Evolutionary conservation across 1,140 invertebrate species (phyloP).

Genomic region (Mactra quadrangularis): DNA sequence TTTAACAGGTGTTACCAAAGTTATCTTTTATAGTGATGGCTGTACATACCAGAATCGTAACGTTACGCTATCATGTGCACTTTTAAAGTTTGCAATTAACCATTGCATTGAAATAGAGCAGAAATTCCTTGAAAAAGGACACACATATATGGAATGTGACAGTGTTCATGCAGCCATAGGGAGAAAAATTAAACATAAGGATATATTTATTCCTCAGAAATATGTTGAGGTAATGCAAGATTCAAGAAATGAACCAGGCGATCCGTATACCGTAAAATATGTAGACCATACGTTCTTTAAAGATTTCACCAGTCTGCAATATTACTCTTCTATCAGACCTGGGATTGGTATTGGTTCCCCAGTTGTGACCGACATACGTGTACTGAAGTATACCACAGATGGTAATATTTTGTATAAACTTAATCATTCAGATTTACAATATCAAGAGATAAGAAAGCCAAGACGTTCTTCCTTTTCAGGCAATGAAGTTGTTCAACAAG

Average conservation of each 20-base stretch:
- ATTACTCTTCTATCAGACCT: no score
- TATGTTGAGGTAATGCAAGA: constrained; percentile 31
- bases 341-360: no score
- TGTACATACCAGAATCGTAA: constrained; percentile 49
- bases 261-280: constrained; percentile 31
- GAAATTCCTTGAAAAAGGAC: constrained; percentile 63
- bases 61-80: constrained; percentile 20
- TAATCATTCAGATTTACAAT: no score
- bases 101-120: constrained; percentile 55
- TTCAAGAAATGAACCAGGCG: not conserved
- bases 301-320: constrained; percentile 17
- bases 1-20: constrained; percentile 5
- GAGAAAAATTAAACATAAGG: constrained; percentile 43
- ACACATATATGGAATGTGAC: constrained; percentile 64
- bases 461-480: no score
- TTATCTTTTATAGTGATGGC: constrained; percentile 32
- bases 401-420: no score
- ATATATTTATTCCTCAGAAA: constrained; percentile 47
- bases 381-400: no score
- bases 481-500: no score
- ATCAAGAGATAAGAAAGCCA: no score
- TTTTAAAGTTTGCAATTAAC: constrained; percentile 22
- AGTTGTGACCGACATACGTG: no score
- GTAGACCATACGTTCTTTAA: constrained; percentile 25
- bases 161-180: constrained; percentile 59